phyloP scores from a whole-genome alignment of 2,888 invertebrate genomes.

The Ceratothoa steindachneri region DNA sequence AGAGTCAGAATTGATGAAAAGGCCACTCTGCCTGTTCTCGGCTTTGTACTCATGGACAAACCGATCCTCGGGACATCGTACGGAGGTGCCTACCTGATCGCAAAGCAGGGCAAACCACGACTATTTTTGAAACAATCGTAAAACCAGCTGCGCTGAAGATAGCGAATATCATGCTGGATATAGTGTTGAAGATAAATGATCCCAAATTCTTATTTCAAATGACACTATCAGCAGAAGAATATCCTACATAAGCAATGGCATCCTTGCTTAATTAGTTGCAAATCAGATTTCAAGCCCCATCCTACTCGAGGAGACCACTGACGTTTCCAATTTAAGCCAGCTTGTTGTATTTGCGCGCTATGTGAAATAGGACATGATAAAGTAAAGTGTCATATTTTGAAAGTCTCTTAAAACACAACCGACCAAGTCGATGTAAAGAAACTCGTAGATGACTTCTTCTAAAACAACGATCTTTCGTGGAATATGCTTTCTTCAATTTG shows the following conservation, averaged over 20 bases:
- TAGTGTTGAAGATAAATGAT: not conserved
- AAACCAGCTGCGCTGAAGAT: not conserved
- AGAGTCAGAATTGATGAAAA: not conserved
- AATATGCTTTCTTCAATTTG: slow-evolving; percentile 5
- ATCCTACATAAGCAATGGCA: not conserved
- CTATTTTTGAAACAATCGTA: not conserved
- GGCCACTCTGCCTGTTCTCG: no score
- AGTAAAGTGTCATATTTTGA: not conserved
- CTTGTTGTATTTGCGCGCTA: not conserved
- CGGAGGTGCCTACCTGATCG: not conserved
- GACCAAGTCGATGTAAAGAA: not conserved
- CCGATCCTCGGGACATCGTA: not conserved
- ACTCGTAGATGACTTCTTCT: slow-evolving; percentile 1
- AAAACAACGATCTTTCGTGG: not conserved
- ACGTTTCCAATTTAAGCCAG: no score
- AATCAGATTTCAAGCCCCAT: not conserved
- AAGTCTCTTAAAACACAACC: slow-evolving; percentile 4
- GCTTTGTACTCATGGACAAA: not conserved
- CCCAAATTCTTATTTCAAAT: slow-evolving; percentile 7
- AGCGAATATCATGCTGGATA: not conserved
- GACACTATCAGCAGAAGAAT: not conserved
- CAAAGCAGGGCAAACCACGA: not conserved
- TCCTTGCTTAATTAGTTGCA: not conserved
- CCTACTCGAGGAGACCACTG: not conserved
- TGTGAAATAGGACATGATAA: no score